Evolutionary conservation across 2,797 vertebrate genomes (phyloP).

Genomic region (Sphenodon punctatus): DNA sequence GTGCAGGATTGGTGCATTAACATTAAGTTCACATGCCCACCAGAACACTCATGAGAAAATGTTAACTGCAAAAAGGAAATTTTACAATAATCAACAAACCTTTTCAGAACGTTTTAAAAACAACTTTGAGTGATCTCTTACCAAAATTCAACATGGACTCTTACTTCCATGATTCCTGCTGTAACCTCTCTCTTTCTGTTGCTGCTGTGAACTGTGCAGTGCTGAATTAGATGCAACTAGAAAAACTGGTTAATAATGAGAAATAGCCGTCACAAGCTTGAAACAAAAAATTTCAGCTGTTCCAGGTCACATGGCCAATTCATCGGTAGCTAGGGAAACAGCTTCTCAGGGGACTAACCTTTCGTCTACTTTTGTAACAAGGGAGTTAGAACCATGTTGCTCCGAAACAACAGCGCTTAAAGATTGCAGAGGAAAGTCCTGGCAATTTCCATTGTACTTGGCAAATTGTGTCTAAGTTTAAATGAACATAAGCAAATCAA

Average conservation of each 20-base stretch:
- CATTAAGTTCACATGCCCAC: too few relatives aligned
- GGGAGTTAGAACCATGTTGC: background rate
- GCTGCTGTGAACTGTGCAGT: background rate
- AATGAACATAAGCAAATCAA: too few relatives aligned
- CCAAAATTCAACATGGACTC: conserved; percentile 60
- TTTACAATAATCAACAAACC: background rate
- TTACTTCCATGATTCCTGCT: background rate
- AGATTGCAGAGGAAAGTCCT: background rate
- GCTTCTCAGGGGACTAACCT: background rate
- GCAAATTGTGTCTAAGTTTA: background rate
- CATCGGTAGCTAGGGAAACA: background rate
- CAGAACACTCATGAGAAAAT: too few relatives aligned
- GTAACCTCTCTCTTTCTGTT: background rate
- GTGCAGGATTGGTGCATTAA: too few relatives aligned
- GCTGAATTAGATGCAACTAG: background rate
- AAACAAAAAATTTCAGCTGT: background rate
- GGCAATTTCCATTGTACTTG: background rate
- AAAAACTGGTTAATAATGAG: background rate
- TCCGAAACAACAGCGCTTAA: background rate
- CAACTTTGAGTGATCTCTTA: background rate
- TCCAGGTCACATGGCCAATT: background rate
- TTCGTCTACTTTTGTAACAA: background rate
- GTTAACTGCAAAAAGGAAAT: background rate
- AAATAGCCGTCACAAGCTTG: background rate
- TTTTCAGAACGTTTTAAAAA: background rate